Evolutionary conservation across 1,140 invertebrate species (phyloP), one percentile per base, ranked within the genome.

Genomic region (Thereuonema tuberculata): DNA sequence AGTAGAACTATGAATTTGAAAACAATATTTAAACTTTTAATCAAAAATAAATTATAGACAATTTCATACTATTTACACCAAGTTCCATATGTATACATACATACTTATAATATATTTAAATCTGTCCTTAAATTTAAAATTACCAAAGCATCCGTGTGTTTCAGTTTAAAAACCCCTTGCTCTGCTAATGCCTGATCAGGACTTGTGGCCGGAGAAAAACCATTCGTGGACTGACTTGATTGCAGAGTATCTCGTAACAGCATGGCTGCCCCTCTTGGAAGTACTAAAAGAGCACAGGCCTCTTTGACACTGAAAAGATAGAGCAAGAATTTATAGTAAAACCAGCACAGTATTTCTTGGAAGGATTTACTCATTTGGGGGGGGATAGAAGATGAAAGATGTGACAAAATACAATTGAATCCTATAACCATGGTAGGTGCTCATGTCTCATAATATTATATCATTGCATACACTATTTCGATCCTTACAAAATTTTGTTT

Each of bases 201-300:
- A 23, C 74, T 72, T 52, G 71, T 66, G 1, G 73, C 66, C n/a
- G n/a, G n/a, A 27, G 75, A 72, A 48, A 68, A 66, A 21, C 68
- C 63, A 12, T 65, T 63, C 20, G 61, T 59, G n/a, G n/a, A n/a
- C n/a, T n/a, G n/a, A n/a, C n/a, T n/a, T n/a, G n/a, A n/a, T 24
- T 77, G 74, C 17, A 87, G 65, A 3, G 81, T 80, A 67, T 88
- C 83, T 17, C 82, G 75, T 25, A 91, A 74, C 2, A 89, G 75
- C 57, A 88, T 76, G 0, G 86, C 86, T 37, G 85, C 86, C 2
- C 87, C 87, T 62, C 81, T 78, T 21, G 82, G 78, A 62, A 92
- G 72, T 62, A 83, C 89, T 27, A 93, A 72, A 20, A 93, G 74
- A 64, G 79, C 81, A 66, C 84, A 85, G 0, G 85, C 80, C 70